Base-by-base conservation (phyloP, 2,888 invertebrate species). In the Trypoxylon attenuatum region DNA sequence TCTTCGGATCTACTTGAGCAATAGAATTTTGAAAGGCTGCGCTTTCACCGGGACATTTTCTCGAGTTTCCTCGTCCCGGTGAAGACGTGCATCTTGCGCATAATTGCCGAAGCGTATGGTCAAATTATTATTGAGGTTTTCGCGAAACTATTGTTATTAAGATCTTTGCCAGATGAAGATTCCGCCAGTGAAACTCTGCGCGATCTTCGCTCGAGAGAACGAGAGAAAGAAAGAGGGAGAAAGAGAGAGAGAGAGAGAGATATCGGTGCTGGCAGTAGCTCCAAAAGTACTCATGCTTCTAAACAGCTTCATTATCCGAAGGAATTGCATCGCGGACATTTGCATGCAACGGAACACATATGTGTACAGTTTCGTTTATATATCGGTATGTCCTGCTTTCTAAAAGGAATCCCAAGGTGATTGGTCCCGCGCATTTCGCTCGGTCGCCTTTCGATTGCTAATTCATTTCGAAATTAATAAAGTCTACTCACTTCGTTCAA, bases 401-500 rank as follows among this genome's bases (percentile, higher is more conserved):
- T 58, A 58, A 62, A 50, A 10, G 6, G n/a, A n/a, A 16, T 43
- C 21, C 49, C 50, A 25, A 55, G 55, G 39, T 19, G 8, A 33
- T 33, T 33, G 10, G 13, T n/a, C 13, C 5, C 0, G 1, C 4
- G n/a, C 33, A 10, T 33, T 4, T 33, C 33, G 13, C 4, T 33
- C 10, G 13, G 33, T 10, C n/a, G n/a, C 27, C 13, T 33, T 10
- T 13, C 33, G 13, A 33, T 10, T 10, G n/a, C 33, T 46, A 23
- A 46, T 46, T 23, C 23, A 2, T 8, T 0, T 13, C 5, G n/a
- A n/a, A 29, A 27, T 33, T 21, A 55, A 38, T 47, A 22, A n/a
- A 10, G n/a, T 2, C n/a, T 33, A 69, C 85, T 86, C 73, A 87
- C 87, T 79, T 87, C 87, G 71, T 86, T 87, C 22, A 86, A 58